phyloP scores from a whole-genome alignment of 1,140 invertebrate species.

The Pogonus chalceus region DNA sequence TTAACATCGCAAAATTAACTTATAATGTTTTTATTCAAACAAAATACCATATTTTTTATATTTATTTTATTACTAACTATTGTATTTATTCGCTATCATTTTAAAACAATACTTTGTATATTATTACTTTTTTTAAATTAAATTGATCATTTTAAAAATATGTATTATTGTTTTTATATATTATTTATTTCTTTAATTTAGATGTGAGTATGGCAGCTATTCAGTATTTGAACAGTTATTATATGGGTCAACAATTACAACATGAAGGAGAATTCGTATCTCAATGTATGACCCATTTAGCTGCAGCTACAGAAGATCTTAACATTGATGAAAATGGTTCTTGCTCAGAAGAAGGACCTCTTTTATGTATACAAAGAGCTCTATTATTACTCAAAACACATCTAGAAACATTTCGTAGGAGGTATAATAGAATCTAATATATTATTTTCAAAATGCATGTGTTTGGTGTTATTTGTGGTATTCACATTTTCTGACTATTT shows the following conservation, averaged over 20 bases:
- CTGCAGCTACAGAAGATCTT: conserved; percentile 64
- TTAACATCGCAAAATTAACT: background rate
- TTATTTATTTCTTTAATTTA: conserved; percentile 22
- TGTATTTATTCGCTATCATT: background rate
- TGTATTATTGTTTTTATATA: conserved; percentile 4
- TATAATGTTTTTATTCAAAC: background rate
- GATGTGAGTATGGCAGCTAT: conserved; percentile 91
- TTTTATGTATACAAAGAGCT: conserved; percentile 83
- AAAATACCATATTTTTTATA: background rate
- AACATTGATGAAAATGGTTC: conserved; percentile 8
- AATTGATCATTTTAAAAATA: background rate
- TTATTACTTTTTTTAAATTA: background rate
- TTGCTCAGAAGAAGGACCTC: conserved; percentile 51
- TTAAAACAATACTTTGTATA: background rate
- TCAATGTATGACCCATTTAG: conserved; percentile 83
- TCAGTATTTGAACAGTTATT: conserved; percentile 85
- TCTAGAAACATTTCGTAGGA: conserved; percentile 79
- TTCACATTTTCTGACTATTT: no score
- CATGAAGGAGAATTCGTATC: conserved; percentile 86
- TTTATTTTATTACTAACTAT: background rate
- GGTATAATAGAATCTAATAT: no score
- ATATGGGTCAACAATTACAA: conserved; percentile 80
- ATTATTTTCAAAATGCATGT: no score
- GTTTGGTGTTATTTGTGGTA: no score
- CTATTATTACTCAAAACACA: conserved; percentile 80